Evolutionary conservation across 2,888 invertebrate genomes (phyloP), one percentile per base, ranked within the genome.

Genomic region (Chydorus sphaericus): DNA sequence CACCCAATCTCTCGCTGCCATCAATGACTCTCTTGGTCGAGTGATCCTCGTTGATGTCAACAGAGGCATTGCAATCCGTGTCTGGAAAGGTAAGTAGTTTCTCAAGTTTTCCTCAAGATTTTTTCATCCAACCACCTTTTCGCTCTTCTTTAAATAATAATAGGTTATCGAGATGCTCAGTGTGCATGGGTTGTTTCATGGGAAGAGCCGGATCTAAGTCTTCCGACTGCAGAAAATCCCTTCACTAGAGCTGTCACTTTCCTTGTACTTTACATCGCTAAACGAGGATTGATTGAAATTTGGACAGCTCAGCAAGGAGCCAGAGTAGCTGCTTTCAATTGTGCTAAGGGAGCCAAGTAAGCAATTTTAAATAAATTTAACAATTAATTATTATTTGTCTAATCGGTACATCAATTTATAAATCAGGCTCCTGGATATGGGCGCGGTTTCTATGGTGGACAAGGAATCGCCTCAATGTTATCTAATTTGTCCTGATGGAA

Each of bases 291-390:
- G 6, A 76, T 98, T 55, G 97, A 96, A 70, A 87, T 97, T 57
- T 92, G 96, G 82, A 77, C 88, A 4, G 78, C 90, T 65, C 89
- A 91, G 67, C 82, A 86, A 66, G 94, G 96, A 1, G 83, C 83
- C 11, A 82, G 90, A 70, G 84, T 96, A 7, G 86, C 90, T 14
- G 88, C 89, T 0, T 96, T 94, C 68, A 85, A 85, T 48, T 90
- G 92, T 1, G 83, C 85, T 48, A 92, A 88, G 69, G 78, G 81
- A 66, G 90, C 88, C 30, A 67, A 72, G 74, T 75, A 61, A 61
- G 10, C 8, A 29, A 26, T 37, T 20, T 23, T 23, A 2, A 11
- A 28, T n/a, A 26, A 16, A 16, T 2, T 51, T 48, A 2, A 4
- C 14, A 31, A 4, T 16, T 10, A 4, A 10, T 26, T n/a, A 44